phyloP scores from a whole-genome alignment of 1,140 invertebrate genomes.

The Lerema accius region DNA sequence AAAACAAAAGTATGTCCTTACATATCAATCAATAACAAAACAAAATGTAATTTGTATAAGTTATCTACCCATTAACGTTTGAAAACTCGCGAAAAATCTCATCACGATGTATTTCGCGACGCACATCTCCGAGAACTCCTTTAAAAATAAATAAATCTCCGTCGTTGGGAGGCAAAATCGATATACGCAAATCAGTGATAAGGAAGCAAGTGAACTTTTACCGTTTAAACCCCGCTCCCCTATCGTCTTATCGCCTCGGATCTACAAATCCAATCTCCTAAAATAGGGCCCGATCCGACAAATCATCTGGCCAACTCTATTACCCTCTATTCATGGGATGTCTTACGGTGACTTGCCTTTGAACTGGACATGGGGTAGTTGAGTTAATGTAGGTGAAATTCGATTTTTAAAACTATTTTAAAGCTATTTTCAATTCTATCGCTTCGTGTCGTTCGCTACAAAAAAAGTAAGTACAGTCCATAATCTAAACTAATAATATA shows the following conservation, averaged over 20 bases:
- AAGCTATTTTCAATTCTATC: too few relatives aligned
- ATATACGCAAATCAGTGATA: conserved; percentile 77
- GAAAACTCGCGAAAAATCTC: too few relatives aligned
- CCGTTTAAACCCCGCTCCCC: conserved; percentile 47
- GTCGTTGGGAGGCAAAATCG: conserved; percentile 54
- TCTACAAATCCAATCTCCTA: conserved; percentile 83
- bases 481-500: too few relatives aligned
- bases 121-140: conserved; percentile 14
- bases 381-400: background rate
- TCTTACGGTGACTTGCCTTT: conserved; percentile 49
- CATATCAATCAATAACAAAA: too few relatives aligned
- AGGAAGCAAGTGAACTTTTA: conserved; percentile 62
- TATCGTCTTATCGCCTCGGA: conserved; percentile 57
- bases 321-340: conserved; percentile 56
- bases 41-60: too few relatives aligned
- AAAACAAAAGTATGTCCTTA: too few relatives aligned
- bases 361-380: conserved; percentile 21
- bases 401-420: too few relatives aligned
- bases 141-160: conserved; percentile 54
- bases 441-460: too few relatives aligned
- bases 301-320: conserved; percentile 80
- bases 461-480: too few relatives aligned
- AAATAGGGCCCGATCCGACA: conserved; percentile 83
- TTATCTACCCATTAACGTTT: too few relatives aligned
- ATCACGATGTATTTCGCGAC: background rate